phyloP scores from a whole-genome alignment of 2,888 invertebrate genomes.

The Melieria omissa region DNA sequence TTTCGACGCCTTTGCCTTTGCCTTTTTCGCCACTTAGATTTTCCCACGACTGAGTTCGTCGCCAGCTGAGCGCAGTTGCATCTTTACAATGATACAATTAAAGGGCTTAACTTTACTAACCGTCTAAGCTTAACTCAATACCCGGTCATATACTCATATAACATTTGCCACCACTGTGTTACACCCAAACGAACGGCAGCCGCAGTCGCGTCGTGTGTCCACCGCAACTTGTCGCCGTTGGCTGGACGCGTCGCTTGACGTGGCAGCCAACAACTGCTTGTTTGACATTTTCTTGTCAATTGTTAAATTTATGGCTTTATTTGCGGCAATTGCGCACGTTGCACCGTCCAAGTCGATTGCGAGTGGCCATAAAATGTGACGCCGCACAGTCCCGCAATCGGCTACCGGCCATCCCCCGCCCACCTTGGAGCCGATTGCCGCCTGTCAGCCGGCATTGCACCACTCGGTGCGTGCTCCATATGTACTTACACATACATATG shows the following conservation, averaged over 20 bases:
- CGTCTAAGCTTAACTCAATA: constrained; percentile 18
- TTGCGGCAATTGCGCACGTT: constrained; percentile 15
- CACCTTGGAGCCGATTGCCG: neutral
- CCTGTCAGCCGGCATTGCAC: neutral
- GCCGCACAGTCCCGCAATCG: constrained; percentile 6
- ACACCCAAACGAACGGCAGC: neutral
- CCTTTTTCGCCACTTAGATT: neutral
- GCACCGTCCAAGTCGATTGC: neutral
- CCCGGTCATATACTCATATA: neutral
- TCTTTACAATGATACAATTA: constrained; percentile 15
- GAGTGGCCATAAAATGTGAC: constrained; percentile 23
- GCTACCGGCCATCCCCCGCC: neutral
- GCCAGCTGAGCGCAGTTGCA: neutral
- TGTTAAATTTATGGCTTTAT: constrained; percentile 29
- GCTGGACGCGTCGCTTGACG: neutral
- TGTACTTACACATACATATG: neutral
- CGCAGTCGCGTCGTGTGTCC: neutral
- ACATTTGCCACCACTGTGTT: constrained; percentile 1
- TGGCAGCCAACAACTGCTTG: neutral
- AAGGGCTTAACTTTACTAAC: constrained; percentile 12
- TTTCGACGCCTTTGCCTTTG: neutral
- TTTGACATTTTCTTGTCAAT: constrained; percentile 8
- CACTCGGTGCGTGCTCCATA: neutral
- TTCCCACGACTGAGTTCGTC: constrained; percentile 15
- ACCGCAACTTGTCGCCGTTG: neutral